Conservation (phyloP, 2,888 invertebrate species). For the Artemia sinica region DNA sequence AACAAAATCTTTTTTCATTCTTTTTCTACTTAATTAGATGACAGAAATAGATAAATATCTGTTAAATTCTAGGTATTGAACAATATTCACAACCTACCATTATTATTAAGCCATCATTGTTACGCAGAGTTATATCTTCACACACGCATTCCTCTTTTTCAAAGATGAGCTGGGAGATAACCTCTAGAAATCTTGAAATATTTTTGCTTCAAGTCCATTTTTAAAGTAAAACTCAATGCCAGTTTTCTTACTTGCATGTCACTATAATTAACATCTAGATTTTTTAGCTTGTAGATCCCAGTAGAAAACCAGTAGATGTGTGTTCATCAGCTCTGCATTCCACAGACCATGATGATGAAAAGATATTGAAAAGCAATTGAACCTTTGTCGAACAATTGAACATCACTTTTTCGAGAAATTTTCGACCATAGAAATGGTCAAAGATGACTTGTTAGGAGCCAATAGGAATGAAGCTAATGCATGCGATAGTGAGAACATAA, state of each 20-base stretch:
- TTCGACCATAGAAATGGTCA: neutral
- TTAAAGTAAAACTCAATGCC: neutral
- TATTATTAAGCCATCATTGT: too few species aligned
- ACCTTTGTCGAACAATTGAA: constrained; percentile 63
- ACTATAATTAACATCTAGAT: neutral
- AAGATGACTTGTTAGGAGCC: neutral
- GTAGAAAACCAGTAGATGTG: constrained; percentile 71
- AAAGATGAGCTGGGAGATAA: too few species aligned
- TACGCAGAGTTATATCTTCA: too few species aligned
- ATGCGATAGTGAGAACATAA: neutral
- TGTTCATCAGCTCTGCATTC: constrained; percentile 82
- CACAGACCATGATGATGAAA: constrained; percentile 69
- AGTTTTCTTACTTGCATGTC: neutral
- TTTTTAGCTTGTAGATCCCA: constrained; percentile 60
- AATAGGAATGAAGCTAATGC: neutral
- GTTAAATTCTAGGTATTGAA: too few species aligned
- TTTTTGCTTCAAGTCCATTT: too few species aligned
- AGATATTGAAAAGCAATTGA: constrained; percentile 62
- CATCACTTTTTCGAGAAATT: constrained; percentile 53
- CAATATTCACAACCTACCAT: too few species aligned
- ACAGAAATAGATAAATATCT: too few species aligned
- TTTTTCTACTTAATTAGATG: too few species aligned
- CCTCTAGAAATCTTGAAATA: too few species aligned
- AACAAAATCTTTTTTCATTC: too few species aligned
- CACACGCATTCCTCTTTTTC: too few species aligned